Conservation (phyloP, 1,140 invertebrate genomes). For the Drosophila rufa region DNA sequence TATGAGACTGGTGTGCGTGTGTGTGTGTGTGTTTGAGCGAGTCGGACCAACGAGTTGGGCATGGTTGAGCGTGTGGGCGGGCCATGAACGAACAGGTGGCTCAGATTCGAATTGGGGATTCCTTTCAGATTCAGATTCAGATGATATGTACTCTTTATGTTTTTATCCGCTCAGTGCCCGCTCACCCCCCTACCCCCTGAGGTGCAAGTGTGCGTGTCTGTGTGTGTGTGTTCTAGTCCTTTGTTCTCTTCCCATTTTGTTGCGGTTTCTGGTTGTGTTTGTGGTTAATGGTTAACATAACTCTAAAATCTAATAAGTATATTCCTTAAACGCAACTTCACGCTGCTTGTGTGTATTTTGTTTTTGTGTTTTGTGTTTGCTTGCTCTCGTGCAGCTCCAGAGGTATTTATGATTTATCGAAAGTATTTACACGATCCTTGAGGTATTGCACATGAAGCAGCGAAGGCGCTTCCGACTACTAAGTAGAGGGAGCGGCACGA, state of each 20-base stretch:
- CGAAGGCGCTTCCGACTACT: slow-evolving; percentile 67
- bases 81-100: slow-evolving; percentile 4
- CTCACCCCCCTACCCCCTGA: background rate
- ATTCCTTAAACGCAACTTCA: slow-evolving; percentile 51
- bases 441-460: slow-evolving; percentile 80
- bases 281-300: slow-evolving; percentile 53
- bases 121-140: slow-evolving; percentile 19
- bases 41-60: slow-evolving; percentile 16
- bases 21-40: slow-evolving; percentile 12
- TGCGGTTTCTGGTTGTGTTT: slow-evolving; percentile 13
- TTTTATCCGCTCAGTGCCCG: background rate
- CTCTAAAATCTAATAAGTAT: slow-evolving; percentile 66
- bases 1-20: slow-evolving; percentile 13
- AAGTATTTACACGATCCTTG: slow-evolving; percentile 62
- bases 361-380: slow-evolving; percentile 7
- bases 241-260: slow-evolving; percentile 77
- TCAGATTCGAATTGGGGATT: slow-evolving; percentile 29
- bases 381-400: slow-evolving; percentile 36
- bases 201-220: slow-evolving; percentile 25
- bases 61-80: slow-evolving; percentile 4
- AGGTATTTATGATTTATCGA: slow-evolving; percentile 58
- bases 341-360: slow-evolving; percentile 11
- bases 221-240: slow-evolving; percentile 72
- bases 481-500: slow-evolving; percentile 64
- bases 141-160: slow-evolving; percentile 20